Evolutionary conservation across 2,888 invertebrate genomes (phyloP), one percentile per base, ranked within the genome.

Genomic region (Lomographa bimaculata): DNA sequence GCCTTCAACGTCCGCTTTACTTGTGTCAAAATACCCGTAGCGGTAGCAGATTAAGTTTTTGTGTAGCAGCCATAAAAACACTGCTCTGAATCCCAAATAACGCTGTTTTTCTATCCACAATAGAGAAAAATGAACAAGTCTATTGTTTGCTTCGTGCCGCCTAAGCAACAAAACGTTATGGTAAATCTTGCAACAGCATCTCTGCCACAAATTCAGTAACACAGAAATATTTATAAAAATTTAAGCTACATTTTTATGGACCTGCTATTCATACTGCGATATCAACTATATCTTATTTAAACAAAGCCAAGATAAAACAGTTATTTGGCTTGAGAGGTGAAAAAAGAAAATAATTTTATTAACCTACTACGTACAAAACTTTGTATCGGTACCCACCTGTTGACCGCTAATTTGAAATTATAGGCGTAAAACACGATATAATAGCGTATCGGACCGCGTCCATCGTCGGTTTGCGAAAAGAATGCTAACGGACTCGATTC

Each of bases 401-500:
- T 65, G 65, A 53, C 59, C 55, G 63, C 64, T 73, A 73, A 79
- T 76, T 79, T 70, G 66, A 73, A 77, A 79, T 78, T 75, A 72
- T 60, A 69, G 65, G 73, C 77, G 79, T 79, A 65, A 75, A 79
- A 80, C 74, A 72, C 58, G 60, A 55, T 65, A 61, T 68, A 71
- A 74, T 68, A 62, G 71, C 73, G 66, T 71, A 64, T 69, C 73
- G 64, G 54, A 48, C 53, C 64, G 66, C 62, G 59, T 56, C 66
- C 57, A 62, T 64, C 58, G 60, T 55, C 59, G 47, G 61, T 71
- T 79, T 62, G 78, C 79, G 59, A 82, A 80, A 79, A 78, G 69
- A 79, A 77, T 72, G 64, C 66, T 82, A 84, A 85, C 83, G 82
- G 84, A 52, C 64, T 18, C 51, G 49, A 48, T 68, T 64, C 75